Percentiles rank a stretch among this genome's conserved stretches.
Evolutionary conservation across 2,797 vertebrate species (phyloP).

Genomic region (Esox lucius): DNA sequence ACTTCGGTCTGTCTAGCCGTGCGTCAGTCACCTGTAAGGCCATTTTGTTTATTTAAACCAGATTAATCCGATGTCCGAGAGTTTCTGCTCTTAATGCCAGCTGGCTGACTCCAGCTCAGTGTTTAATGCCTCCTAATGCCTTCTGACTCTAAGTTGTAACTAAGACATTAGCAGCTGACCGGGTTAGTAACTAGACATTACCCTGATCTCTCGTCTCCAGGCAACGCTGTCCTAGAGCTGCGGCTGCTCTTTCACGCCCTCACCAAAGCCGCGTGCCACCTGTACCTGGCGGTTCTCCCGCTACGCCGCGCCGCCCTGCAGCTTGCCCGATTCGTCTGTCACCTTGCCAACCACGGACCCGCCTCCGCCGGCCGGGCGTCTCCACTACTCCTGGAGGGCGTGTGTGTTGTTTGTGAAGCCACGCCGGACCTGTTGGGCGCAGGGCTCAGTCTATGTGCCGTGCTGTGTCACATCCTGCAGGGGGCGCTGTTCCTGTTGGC

Average conservation of each 20-base stretch:
- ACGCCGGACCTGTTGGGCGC: constrained; percentile 62
- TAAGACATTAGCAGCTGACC: constrained; percentile 56
- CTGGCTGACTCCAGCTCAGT: constrained; percentile 41
- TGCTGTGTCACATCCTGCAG: constrained; percentile 66
- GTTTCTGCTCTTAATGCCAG: constrained; percentile 52
- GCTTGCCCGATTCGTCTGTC: constrained; percentile 51
- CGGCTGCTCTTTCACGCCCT: constrained; percentile 71
- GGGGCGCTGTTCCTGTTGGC: constrained; percentile 62
- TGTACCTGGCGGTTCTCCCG: constrained; percentile 71
- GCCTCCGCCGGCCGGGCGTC: constrained; percentile 48
- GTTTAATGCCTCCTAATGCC: constrained; percentile 43
- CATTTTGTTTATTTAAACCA: background rate
- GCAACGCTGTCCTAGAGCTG: constrained; percentile 70
- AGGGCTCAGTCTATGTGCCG: constrained; percentile 53
- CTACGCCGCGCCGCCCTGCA: constrained; percentile 63
- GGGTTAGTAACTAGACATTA: background rate
- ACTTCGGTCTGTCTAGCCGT: background rate
- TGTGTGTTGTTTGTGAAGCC: constrained; percentile 66
- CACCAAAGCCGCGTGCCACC: constrained; percentile 69
- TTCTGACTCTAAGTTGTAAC: constrained; percentile 66
- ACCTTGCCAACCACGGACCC: constrained; percentile 44
- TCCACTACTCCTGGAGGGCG: constrained; percentile 65
- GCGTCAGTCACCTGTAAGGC: background rate
- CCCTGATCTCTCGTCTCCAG: constrained; percentile 56
- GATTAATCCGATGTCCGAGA: constrained; percentile 58